phyloP scores from a whole-genome alignment of 2,888 invertebrate genomes.

The Papilio gigon region DNA sequence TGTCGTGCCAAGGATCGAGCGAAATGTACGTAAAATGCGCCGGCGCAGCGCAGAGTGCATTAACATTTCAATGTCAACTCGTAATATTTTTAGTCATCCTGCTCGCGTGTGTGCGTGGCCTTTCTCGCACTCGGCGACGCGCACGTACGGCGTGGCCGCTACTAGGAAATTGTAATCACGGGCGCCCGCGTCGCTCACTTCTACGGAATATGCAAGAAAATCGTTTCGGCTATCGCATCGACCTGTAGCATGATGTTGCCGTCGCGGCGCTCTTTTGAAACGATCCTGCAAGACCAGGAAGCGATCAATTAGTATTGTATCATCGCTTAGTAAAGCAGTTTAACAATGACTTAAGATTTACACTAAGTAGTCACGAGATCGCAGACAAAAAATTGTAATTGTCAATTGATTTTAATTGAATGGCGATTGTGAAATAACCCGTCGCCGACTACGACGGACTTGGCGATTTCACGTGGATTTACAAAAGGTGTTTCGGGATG shows the following conservation, averaged over 20 bases:
- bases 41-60: constrained; percentile 73
- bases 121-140: constrained; percentile 57
- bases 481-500: constrained; percentile 70
- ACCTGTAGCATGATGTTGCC: constrained; percentile 37
- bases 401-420: constrained; percentile 44
- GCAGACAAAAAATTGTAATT: constrained; percentile 48
- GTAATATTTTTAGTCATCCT: constrained; percentile 80
- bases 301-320: constrained; percentile 63
- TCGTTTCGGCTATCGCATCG: constrained; percentile 24
- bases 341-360: constrained; percentile 65
- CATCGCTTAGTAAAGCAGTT: constrained; percentile 62
- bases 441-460: neutral
- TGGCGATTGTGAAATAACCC: constrained; percentile 60
- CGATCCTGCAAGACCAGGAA: constrained; percentile 51
- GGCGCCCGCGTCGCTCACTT: constrained; percentile 63
- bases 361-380: constrained; percentile 60
- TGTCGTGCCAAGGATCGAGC: constrained; percentile 51
- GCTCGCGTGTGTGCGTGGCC: constrained; percentile 67
- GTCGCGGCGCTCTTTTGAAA: constrained; percentile 44
- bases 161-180: constrained; percentile 71
- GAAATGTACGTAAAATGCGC: constrained; percentile 72
- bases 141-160: constrained; percentile 47
- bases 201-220: constrained; percentile 49
- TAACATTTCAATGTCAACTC: constrained; percentile 82
- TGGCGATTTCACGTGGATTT: constrained; percentile 51